A percentile compares a stretch with the other conserved stretches of the same genome.
Conservation (phyloP, 2,888 invertebrate species). For the Drosophila kuntzei region DNA sequence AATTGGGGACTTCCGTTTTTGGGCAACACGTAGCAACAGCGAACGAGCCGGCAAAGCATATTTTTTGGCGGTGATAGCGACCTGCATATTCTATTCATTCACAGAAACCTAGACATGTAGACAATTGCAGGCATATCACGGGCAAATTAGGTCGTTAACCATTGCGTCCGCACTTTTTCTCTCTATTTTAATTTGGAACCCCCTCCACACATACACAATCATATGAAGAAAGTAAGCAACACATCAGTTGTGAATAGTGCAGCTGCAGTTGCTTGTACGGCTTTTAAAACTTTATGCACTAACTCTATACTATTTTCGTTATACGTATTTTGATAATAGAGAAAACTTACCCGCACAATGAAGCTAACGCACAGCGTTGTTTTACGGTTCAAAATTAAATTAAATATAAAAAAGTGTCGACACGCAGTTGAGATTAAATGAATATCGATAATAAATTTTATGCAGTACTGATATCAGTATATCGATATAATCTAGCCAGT, state of each 20-base stretch:
- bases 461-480: not conserved
- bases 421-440: slow-evolving; percentile 33
- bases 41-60: slow-evolving; percentile 31
- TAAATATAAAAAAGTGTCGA: slow-evolving; percentile 54
- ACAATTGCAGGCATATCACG: slow-evolving; percentile 2
- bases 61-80: not conserved
- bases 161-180: slow-evolving; percentile 20
- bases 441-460: slow-evolving; percentile 32
- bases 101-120: slow-evolving; percentile 18
- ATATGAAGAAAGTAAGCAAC: slow-evolving; percentile 20
- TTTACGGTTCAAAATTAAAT: slow-evolving; percentile 41
- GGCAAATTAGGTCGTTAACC: slow-evolving; percentile 39
- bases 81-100: slow-evolving; percentile 32
- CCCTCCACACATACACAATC: slow-evolving; percentile 22
- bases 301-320: not conserved
- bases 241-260: slow-evolving; percentile 23
- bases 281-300: not conserved
- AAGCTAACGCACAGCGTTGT: slow-evolving; percentile 35
- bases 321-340: not conserved
- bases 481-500: slow-evolving; percentile 48
- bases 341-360: slow-evolving; percentile 39
- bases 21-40: slow-evolving; percentile 45
- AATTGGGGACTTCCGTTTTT: slow-evolving; percentile 50
- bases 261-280: slow-evolving; percentile 4
- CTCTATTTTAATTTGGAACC: slow-evolving; percentile 15